phyloP scores from a whole-genome alignment of 2,888 invertebrate species.

The Synergus japonicus region DNA sequence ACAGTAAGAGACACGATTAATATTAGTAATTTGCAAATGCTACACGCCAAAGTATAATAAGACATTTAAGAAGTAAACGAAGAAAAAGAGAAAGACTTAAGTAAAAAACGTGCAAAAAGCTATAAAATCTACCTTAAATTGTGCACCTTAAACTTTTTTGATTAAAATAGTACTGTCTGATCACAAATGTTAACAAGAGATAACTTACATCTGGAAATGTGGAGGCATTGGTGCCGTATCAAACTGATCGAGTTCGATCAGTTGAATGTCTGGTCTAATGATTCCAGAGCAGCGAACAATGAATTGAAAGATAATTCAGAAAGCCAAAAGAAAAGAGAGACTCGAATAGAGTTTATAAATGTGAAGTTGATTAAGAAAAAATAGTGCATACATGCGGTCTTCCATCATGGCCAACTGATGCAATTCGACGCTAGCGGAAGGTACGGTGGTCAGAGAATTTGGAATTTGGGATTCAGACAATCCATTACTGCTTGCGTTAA shows the following conservation, averaged over 20 bases:
- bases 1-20: neutral
- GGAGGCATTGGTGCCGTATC: conserved; percentile 60
- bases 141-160: too few species aligned
- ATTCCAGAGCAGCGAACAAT: conserved; percentile 66
- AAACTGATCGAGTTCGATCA: conserved; percentile 68
- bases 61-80: neutral
- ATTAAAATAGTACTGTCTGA: too few species aligned
- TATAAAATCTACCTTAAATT: too few species aligned
- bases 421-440: conserved; percentile 63
- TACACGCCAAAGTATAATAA: neutral
- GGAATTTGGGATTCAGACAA: conserved; percentile 51
- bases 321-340: conserved; percentile 1
- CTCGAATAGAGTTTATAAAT: neutral
- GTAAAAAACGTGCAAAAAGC: neutral
- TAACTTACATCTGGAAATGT: conserved; percentile 69
- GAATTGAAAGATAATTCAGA: conserved; percentile 58
- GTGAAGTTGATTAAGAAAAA: conserved; percentile 48
- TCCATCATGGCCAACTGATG: conserved; percentile 70
- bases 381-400: conserved; percentile 77
- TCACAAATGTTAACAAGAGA: conserved; percentile 29
- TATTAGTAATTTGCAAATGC: too few species aligned
- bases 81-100: neutral
- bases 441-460: conserved; percentile 59
- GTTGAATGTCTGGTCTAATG: conserved; percentile 71
- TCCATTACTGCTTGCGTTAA: conserved; percentile 11